These are phyloP conservation scores for Eudiplozoon nipponicum DNA, from an alignment of 2,888 invertebrate species.

Conservation along the genomic window DNA sequence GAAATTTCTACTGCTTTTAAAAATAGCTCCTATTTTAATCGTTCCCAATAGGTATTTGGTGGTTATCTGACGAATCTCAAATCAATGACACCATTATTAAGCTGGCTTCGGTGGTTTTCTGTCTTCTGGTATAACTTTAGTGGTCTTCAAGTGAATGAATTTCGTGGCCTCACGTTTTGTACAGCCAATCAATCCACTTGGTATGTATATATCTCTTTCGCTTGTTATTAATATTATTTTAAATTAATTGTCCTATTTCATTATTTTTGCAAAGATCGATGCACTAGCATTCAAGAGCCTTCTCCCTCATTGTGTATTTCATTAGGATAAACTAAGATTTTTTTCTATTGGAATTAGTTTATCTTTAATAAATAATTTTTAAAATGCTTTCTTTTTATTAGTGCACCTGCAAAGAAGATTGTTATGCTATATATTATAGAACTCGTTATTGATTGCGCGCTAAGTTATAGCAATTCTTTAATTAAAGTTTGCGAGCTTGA, in stretches of 20 bases:
- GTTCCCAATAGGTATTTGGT: constrained; percentile 10
- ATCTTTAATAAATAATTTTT: neutral
- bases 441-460: too few species aligned
- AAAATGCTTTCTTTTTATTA: too few species aligned
- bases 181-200: constrained; percentile 2
- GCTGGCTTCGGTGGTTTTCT: constrained; percentile 15
- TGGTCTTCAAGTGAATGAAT: constrained; percentile 15
- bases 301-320: too few species aligned
- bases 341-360: neutral
- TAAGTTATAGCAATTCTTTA: too few species aligned
- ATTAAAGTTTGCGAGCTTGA: too few species aligned
- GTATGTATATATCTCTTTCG: neutral
- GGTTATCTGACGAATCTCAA: constrained; percentile 15
- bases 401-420: too few species aligned
- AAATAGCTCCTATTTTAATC: too few species aligned
- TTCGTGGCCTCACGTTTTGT: constrained; percentile 10
- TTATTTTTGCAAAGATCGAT: neutral
- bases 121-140: constrained; percentile 9
- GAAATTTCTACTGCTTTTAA: neutral
- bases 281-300: neutral
- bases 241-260: neutral
- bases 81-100: constrained; percentile 11
- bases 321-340: neutral
- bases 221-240: neutral
- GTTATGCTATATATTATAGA: too few species aligned